Evolutionary conservation across 1,140 invertebrate species (phyloP).

Genomic region (Wasmannia auropunctata): DNA sequence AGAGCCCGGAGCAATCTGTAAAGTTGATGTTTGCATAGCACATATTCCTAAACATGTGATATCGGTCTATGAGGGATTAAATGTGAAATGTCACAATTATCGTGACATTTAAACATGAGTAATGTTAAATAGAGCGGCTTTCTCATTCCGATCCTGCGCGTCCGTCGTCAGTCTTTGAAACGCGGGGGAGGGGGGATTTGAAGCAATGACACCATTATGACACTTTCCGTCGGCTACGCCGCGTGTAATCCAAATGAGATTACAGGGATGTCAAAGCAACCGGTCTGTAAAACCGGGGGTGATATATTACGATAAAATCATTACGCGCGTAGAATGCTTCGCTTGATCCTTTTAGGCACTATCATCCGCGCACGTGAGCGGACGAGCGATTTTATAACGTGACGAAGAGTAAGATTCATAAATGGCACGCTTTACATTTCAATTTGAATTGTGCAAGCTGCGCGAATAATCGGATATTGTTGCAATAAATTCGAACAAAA

Average conservation of each 20-base stretch:
- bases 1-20: not conserved
- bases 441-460: not conserved
- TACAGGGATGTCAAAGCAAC: not conserved
- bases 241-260: constrained; percentile 32
- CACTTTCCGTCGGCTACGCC: not conserved
- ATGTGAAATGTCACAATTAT: constrained; percentile 20
- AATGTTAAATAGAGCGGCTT: not conserved
- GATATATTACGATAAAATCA: constrained; percentile 39
- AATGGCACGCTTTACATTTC: not conserved
- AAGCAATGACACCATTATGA: constrained; percentile 11
- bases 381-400: constrained; percentile 3
- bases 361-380: not conserved
- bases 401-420: constrained; percentile 2
- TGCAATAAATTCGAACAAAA: not conserved
- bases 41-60: not conserved
- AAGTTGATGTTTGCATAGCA: not conserved
- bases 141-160: not conserved
- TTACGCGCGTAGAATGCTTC: not conserved
- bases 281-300: constrained; percentile 2
- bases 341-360: not conserved
- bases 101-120: no score
- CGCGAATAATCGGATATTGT: not conserved
- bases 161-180: not conserved
- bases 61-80: not conserved
- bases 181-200: not conserved